Percentiles rank a stretch among this genome's conserved stretches.
These are phyloP conservation scores for Tapirus indicus DNA, from an alignment of 2,797 vertebrate genomes.

Conservation along the genomic window DNA sequence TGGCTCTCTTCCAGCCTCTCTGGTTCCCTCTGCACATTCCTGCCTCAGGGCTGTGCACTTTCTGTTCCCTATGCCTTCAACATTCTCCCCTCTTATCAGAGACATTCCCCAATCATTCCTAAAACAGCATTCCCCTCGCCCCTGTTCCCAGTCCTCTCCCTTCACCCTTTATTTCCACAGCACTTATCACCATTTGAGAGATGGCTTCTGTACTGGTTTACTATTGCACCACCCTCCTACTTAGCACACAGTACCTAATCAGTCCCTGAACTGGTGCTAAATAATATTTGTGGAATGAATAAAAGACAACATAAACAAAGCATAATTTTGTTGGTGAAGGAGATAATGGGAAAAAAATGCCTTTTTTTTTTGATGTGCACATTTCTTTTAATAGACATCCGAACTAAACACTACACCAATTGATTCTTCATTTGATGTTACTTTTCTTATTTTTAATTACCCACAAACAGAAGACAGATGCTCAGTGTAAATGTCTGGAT, in stretches of 20 bases:
- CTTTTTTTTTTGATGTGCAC: background rate
- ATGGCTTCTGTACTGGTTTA: background rate
- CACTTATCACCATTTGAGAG: background rate
- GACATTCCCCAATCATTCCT: background rate
- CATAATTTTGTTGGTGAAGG: background rate
- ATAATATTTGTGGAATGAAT: background rate
- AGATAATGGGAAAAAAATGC: background rate
- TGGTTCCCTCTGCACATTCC: background rate
- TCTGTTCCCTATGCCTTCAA: background rate
- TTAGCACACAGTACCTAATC: background rate
- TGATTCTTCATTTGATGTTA: conserved; percentile 29
- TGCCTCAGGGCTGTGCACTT: background rate
- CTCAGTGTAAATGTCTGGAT: background rate
- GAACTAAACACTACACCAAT: background rate
- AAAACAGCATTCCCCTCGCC: background rate
- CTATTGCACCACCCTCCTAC: background rate
- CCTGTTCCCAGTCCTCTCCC: too few relatives aligned
- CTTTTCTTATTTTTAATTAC: background rate
- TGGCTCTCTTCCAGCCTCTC: background rate
- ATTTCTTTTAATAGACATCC: conserved; percentile 36
- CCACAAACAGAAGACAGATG: background rate
- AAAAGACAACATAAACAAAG: background rate
- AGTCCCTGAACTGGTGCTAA: background rate
- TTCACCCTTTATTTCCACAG: background rate
- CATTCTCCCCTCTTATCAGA: background rate